These are phyloP conservation scores for Rattus rattus DNA, from an alignment of 2,113 vertebrate genomes.

Conservation along the genomic window DNA sequence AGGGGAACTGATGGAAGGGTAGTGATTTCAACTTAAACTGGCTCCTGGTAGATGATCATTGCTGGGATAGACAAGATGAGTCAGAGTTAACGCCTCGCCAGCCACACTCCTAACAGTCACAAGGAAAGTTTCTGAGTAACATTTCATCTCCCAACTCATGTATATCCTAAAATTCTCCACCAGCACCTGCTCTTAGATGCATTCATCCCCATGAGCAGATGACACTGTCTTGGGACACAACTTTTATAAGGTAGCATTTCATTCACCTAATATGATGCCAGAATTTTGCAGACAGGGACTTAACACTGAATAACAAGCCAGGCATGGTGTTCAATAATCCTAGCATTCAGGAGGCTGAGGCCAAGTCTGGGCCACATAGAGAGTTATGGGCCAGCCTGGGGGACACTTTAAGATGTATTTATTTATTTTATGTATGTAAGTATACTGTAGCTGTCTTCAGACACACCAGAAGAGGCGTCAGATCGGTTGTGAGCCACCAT, in stretches of 20 bases:
- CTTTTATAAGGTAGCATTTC: not conserved
- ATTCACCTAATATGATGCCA: not conserved
- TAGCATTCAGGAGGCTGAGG: not conserved
- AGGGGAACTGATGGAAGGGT: not conserved
- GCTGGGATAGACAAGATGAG: not conserved
- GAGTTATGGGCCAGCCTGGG: not conserved
- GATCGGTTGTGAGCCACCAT: too few species aligned
- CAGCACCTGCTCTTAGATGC: not conserved
- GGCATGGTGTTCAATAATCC: not conserved
- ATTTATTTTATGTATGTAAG: too few species aligned
- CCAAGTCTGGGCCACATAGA: not conserved
- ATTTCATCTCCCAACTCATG: not conserved
- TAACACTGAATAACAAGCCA: not conserved
- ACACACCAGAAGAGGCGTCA: too few species aligned
- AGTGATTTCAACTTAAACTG: not conserved
- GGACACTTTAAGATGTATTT: too few species aligned
- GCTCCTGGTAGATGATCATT: not conserved
- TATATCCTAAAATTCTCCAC: not conserved
- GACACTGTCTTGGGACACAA: not conserved
- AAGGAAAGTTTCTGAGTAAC: not conserved
- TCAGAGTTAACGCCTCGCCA: not conserved
- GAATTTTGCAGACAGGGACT: not conserved
- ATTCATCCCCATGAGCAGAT: not conserved
- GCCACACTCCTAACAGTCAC: not conserved
- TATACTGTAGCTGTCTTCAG: too few species aligned